Evolutionary conservation across 2,113 vertebrate genomes (phyloP).

Genomic region (Rhea americana): DNA sequence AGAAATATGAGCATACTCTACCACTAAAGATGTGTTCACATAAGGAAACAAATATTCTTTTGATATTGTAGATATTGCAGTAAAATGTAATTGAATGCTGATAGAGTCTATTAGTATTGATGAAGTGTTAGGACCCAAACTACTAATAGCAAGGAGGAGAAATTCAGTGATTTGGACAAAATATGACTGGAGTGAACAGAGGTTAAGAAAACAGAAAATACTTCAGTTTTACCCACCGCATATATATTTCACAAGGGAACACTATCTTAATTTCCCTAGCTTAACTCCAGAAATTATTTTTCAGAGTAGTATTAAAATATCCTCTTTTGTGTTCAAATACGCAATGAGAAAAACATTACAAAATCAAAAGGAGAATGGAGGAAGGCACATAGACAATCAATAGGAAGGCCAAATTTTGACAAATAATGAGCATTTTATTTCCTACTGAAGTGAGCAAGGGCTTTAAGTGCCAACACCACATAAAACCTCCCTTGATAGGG

Average conservation of each 20-base stretch:
- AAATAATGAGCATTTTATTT: not conserved
- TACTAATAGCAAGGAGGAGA: not conserved
- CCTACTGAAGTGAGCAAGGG: not conserved
- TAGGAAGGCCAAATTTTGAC: not conserved
- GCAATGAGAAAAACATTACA: not conserved
- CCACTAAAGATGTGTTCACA: not conserved
- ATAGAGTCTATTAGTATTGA: not conserved
- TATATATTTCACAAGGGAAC: not conserved
- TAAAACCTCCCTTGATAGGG: not conserved
- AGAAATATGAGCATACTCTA: not conserved
- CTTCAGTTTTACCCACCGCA: not conserved
- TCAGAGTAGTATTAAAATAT: not conserved
- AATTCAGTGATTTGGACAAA: not conserved
- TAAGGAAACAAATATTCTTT: not conserved
- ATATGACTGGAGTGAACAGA: not conserved
- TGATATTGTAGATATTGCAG: too few species aligned
- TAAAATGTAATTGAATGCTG: not conserved
- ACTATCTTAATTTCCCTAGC: not conserved
- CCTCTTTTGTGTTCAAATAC: not conserved
- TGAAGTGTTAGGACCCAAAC: not conserved
- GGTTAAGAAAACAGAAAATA: not conserved
- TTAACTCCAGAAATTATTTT: not conserved
- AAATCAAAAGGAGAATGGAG: not conserved
- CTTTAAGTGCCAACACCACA: not conserved
- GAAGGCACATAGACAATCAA: not conserved